These are phyloP conservation scores for Euura lappo DNA, from an alignment of 1,140 invertebrate genomes.

Conservation along the genomic window DNA sequence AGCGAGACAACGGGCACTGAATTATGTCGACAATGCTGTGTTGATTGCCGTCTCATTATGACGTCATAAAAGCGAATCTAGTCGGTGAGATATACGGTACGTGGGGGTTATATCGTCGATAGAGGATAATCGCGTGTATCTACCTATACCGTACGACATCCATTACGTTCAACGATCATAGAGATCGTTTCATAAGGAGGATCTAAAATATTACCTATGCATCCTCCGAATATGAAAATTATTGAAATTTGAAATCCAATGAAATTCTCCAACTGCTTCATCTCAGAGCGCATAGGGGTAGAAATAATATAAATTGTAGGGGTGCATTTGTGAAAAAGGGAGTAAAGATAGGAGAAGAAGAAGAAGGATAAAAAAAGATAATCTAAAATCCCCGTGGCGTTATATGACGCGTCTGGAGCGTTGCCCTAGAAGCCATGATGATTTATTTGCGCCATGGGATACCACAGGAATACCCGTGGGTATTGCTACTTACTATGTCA, in stretches of 20 bases:
- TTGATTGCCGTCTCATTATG: slow-evolving; percentile 61
- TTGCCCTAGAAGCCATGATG: slow-evolving; percentile 21
- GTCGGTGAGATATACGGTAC: slow-evolving; percentile 43
- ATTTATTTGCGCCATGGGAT: slow-evolving; percentile 42
- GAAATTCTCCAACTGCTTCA: too few relatives aligned
- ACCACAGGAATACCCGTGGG: slow-evolving; percentile 14
- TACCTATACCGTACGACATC: slow-evolving; percentile 14
- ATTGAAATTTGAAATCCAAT: too few relatives aligned
- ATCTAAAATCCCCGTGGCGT: neutral
- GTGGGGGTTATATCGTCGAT: slow-evolving; percentile 33
- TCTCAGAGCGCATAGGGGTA: neutral
- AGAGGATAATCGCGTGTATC: slow-evolving; percentile 43
- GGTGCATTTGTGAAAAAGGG: neutral
- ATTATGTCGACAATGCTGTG: slow-evolving; percentile 58
- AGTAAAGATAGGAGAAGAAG: neutral
- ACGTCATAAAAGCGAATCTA: slow-evolving; percentile 58
- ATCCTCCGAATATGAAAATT: too few relatives aligned
- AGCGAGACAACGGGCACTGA: slow-evolving; percentile 51
- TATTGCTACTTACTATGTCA: neutral
- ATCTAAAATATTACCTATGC: too few relatives aligned
- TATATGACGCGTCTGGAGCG: neutral
- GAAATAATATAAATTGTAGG: neutral
- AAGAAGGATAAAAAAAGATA: neutral
- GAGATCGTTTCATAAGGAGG: too few relatives aligned
- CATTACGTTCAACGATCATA: neutral